phyloP scores from a whole-genome alignment of 2,113 vertebrate genomes.

The Apodemus sylvaticus region DNA sequence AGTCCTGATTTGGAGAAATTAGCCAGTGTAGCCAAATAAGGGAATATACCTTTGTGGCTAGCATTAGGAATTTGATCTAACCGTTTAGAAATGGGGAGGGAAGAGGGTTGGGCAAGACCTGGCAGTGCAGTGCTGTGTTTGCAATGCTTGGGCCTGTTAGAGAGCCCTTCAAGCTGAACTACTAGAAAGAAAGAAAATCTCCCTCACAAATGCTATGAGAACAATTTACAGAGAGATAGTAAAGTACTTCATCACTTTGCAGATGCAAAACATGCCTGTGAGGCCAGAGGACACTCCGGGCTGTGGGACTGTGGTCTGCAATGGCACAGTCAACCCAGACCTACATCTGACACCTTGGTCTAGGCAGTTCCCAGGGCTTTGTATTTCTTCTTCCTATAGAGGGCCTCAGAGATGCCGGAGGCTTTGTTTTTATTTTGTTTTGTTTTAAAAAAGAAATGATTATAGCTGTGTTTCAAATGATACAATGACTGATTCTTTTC shows the following conservation, averaged over 20 bases:
- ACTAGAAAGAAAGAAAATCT: background rate
- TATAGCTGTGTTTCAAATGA: background rate
- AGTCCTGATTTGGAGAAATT: background rate
- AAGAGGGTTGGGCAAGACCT: too few relatives aligned
- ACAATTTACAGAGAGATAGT: background rate
- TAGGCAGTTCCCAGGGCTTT: background rate
- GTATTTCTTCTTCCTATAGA: background rate
- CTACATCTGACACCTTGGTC: background rate
- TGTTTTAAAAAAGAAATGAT: background rate
- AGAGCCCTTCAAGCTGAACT: background rate
- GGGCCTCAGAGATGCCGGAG: background rate
- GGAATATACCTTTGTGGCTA: background rate
- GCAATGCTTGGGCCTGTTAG: background rate
- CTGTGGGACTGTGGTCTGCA: background rate
- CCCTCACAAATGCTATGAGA: background rate
- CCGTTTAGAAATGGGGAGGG: background rate
- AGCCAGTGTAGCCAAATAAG: background rate
- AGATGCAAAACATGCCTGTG: background rate
- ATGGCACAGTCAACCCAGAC: background rate
- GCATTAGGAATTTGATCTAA: background rate
- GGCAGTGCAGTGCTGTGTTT: background rate
- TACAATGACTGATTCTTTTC: conserved; percentile 9
- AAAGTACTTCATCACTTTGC: background rate
- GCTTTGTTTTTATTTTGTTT: background rate
- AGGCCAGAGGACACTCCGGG: background rate